Conservation (phyloP, 2,797 vertebrate species). For the Squalus acanthias region DNA sequence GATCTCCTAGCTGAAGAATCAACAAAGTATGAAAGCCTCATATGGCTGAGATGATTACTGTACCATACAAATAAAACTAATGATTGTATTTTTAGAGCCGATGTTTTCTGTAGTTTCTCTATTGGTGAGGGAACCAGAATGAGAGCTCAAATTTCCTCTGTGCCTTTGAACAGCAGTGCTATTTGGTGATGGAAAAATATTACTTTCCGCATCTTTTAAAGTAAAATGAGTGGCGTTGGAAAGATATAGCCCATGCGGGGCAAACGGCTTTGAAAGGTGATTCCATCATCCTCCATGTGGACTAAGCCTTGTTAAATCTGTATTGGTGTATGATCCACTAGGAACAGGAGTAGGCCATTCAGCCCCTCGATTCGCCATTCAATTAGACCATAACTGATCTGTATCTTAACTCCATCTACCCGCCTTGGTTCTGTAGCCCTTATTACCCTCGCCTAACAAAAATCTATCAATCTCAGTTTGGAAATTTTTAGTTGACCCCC, state of each 20-base stretch:
- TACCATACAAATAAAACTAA: background rate
- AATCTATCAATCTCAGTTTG: background rate
- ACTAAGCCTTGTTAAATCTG: background rate
- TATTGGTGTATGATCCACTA: background rate
- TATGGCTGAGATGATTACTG: background rate
- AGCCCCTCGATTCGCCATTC: background rate
- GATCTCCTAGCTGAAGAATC: background rate
- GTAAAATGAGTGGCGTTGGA: too few relatives aligned
- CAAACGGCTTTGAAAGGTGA: background rate
- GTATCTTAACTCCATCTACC: background rate
- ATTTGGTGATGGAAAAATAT: background rate
- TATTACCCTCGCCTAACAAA: background rate
- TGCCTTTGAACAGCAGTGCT: background rate
- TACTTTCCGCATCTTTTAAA: background rate
- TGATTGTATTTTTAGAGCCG: background rate
- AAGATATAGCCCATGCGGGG: background rate
- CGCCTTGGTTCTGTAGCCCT: background rate
- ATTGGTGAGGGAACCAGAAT: background rate
- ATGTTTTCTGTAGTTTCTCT: background rate
- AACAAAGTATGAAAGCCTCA: background rate
- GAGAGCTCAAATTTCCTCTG: background rate
- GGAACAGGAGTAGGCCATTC: background rate
- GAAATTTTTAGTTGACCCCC: background rate
- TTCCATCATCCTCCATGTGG: background rate
- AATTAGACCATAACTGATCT: background rate